Base-by-base conservation (phyloP, 2,888 invertebrate genomes). In the Cephus pulcher region DNA sequence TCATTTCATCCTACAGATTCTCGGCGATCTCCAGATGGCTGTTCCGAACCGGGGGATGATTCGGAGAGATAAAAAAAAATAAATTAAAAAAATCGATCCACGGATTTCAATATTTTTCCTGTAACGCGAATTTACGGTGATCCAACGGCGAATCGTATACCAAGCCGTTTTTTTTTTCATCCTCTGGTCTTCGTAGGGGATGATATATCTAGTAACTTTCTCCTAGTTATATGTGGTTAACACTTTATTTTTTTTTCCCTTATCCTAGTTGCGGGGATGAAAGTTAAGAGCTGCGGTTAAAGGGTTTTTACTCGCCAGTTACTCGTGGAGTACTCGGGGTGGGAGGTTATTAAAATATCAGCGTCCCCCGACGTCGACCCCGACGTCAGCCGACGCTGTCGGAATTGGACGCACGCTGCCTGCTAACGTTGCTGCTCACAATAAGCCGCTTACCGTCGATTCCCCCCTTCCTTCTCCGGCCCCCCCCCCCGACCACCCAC, bases 381-480 rank as follows among this genome's bases (percentile, higher is more conserved):
- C n/a, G 71, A 69, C 76, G 77, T 56, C 40, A 6, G 40, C 2
- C 32, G 35, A 34, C 77, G 75, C 78, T 73, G 56, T 73, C 76
- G 40, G 76, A 75, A 75, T 69, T 37, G 73, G 74, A 34, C 76
- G 68, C 74, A 74, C 78, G 80, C 75, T 75, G 74, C 37, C 82
- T 79, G 77, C 75, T 78, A 79, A 81, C 80, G 76, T 81, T 80
- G 75, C 76, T 78, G 75, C 76, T 77, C 76, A 75, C 75, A 77
- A 78, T 82, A 83, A 83, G 82, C 83, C 69, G 83, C 83, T 83
- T 83, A 83, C 81, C 78, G 79, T 79, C 71, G 15, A 23, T 37
- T 40, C 73, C 35, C 30, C 76, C 69, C 69, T 33, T 76, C 40
- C 70, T 34, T 40, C 71, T 71, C 33, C 71, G 32, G 68, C 73